Conservation (phyloP, 2,113 vertebrate genomes). For the Corydoras maculifer region DNA sequence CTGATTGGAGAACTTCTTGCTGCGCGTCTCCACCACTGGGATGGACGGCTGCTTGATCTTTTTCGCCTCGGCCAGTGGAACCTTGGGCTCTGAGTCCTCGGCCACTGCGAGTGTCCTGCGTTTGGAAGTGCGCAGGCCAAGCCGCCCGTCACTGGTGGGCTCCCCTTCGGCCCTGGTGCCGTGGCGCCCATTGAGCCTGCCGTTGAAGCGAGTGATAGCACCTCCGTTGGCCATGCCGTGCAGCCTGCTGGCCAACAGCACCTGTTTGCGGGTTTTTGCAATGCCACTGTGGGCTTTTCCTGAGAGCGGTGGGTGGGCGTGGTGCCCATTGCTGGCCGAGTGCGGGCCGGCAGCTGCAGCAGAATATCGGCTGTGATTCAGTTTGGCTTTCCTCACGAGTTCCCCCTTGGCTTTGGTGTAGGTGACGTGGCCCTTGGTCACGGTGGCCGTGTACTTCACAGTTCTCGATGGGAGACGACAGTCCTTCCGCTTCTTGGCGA, state of each 20-base stretch:
- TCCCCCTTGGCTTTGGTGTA: slow-evolving; percentile 99
- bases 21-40: slow-evolving; percentile 75
- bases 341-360: slow-evolving; percentile 68
- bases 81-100: neutral
- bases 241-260: slow-evolving; percentile 82
- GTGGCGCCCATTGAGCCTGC: slow-evolving; percentile 86
- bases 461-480: slow-evolving; percentile 98
- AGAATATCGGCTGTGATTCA: slow-evolving; percentile 87
- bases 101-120: slow-evolving; percentile 79
- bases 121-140: slow-evolving; percentile 94
- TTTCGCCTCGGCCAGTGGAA: slow-evolving; percentile 52
- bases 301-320: slow-evolving; percentile 86
- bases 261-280: slow-evolving; percentile 99
- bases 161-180: slow-evolving; percentile 69
- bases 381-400: slow-evolving; percentile 99
- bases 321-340: slow-evolving; percentile 69
- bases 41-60: slow-evolving; percentile 57
- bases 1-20: slow-evolving; percentile 69
- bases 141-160: slow-evolving; percentile 60
- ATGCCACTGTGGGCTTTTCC: slow-evolving; percentile 98
- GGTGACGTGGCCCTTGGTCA: slow-evolving; percentile 98
- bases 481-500: slow-evolving; percentile 94
- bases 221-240: slow-evolving; percentile 46
- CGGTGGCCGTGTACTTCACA: slow-evolving; percentile 99
- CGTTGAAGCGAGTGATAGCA: slow-evolving; percentile 75